Conservation (phyloP, 37 sponge, comb jelly and placozoan species). For the Cliona cf. orientalis region DNA sequence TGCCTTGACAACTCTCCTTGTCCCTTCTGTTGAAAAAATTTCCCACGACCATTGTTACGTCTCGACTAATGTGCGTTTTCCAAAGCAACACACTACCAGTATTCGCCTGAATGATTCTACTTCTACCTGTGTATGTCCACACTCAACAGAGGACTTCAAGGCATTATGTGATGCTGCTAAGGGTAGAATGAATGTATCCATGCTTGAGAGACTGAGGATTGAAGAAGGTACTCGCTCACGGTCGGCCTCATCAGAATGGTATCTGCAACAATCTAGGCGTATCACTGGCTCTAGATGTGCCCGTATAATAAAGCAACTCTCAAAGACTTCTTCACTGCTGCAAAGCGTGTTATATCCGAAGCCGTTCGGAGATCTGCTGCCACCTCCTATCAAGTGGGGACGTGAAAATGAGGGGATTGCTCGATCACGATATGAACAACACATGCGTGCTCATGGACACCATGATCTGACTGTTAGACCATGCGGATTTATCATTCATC, state of each 20-base stretch:
- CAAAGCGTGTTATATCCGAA: constrained; percentile 27
- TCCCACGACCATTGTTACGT: constrained; percentile 36
- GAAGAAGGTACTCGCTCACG: constrained; percentile 26
- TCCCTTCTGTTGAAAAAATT: constrained; percentile 28
- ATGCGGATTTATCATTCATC: constrained; percentile 57
- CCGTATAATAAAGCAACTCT: constrained; percentile 21
- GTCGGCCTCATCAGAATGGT: constrained; percentile 4
- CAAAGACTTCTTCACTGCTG: constrained; percentile 22
- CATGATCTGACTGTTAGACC: constrained; percentile 12
- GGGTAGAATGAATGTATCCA: neutral
- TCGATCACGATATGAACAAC: constrained; percentile 16
- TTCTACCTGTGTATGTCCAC: neutral
- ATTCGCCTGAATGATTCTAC: neutral
- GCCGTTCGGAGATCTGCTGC: constrained; percentile 23
- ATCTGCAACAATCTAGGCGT: neutral
- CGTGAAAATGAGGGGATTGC: constrained; percentile 40
- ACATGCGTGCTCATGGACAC: constrained; percentile 26
- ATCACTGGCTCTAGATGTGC: constrained; percentile 55
- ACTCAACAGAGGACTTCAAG: neutral
- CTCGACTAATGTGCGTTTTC: neutral
- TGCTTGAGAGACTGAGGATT: constrained; percentile 7
- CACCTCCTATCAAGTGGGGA: constrained; percentile 52
- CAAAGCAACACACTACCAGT: no score
- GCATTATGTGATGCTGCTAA: neutral
- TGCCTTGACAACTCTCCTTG: constrained; percentile 33